Evolutionary conservation across 2,797 vertebrate species (phyloP).

Genomic region (Distichodus sexfasciatus): DNA sequence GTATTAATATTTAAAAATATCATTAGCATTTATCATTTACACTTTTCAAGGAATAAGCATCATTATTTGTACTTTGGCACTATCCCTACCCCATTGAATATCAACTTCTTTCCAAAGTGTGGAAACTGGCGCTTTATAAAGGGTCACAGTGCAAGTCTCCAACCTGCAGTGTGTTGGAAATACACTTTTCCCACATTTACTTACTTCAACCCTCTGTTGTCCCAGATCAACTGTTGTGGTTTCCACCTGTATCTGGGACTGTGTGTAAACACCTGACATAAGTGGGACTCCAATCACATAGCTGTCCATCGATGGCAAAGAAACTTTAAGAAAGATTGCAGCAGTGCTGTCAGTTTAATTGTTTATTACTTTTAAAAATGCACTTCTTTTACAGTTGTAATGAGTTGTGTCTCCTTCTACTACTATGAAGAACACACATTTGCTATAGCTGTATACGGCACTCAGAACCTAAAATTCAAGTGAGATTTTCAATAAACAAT

Average conservation of each 20-base stretch:
- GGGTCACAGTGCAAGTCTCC: neutral
- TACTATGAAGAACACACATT: neutral
- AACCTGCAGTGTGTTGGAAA: neutral
- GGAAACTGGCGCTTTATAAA: neutral
- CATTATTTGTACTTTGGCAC: no score
- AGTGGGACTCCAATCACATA: constrained; percentile 70
- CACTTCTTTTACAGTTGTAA: neutral
- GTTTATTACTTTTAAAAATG: neutral
- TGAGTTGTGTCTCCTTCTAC: no score
- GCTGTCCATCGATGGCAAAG: constrained; percentile 61
- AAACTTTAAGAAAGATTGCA: constrained; percentile 58
- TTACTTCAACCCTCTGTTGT: constrained; percentile 67
- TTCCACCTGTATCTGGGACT: constrained; percentile 45
- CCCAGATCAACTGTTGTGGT: constrained; percentile 53
- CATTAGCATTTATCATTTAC: no score
- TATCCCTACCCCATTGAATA: no score
- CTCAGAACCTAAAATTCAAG: no score
- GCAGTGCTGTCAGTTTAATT: neutral
- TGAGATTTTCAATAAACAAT: no score
- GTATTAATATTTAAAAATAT: no score
- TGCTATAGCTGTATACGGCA: no score
- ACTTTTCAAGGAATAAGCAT: no score
- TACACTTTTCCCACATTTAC: neutral
- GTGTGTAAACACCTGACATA: constrained; percentile 62
- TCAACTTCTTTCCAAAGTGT: no score